Conservation (phyloP, 2,797 vertebrate species). For the Pyrrhura leucotis region DNA sequence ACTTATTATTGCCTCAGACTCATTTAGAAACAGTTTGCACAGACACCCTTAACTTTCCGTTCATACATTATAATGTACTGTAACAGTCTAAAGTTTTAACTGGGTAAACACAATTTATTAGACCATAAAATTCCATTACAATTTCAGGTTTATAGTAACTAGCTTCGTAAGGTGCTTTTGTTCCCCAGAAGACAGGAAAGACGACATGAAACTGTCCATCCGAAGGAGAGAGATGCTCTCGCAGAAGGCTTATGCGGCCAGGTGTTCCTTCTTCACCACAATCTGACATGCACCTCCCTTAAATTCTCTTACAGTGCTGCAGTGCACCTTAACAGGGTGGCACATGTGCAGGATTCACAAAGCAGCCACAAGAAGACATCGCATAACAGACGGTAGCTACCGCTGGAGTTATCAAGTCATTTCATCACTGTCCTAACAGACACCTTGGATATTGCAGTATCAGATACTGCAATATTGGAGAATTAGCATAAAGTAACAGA, state of each 20-base stretch:
- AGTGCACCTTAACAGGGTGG: background rate
- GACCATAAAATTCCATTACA: background rate
- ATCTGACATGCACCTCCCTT: background rate
- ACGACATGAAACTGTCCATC: background rate
- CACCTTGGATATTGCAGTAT: background rate
- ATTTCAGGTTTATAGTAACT: background rate
- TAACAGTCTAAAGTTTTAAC: background rate
- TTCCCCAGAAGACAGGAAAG: background rate
- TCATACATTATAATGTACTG: background rate
- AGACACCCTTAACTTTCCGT: background rate
- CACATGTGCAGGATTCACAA: background rate
- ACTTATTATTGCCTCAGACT: background rate
- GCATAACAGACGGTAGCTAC: fast-evolving
- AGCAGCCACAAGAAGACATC: background rate
- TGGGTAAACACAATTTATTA: background rate
- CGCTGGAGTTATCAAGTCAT: background rate
- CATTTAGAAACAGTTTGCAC: background rate
- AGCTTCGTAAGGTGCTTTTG: background rate
- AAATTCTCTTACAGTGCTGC: background rate
- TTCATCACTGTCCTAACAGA: background rate
- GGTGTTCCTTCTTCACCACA: background rate
- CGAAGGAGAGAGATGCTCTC: background rate
- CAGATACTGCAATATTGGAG: background rate
- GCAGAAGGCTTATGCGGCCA: background rate
- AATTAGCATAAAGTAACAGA: background rate